Conservation (phyloP, 2,113 vertebrate species). For the Hippopotamus amphibius region DNA sequence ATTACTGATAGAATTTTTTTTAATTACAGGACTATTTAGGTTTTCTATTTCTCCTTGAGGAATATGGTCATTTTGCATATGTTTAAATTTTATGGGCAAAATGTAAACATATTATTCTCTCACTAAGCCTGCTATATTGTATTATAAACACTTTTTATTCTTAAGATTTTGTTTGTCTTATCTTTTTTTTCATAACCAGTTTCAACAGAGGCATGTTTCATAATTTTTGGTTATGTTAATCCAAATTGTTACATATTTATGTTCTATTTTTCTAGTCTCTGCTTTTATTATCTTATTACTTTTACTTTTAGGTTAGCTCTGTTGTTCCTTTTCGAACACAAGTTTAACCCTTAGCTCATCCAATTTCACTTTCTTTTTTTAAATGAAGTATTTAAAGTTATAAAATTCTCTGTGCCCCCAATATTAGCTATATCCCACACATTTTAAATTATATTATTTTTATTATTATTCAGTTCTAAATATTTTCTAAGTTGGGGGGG, state of each 20-base stretch:
- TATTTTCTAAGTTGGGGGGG: neutral
- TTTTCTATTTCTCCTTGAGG: neutral
- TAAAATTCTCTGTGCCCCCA: neutral
- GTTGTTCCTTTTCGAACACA: constrained; percentile 1
- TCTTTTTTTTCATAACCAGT: neutral
- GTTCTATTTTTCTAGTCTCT: neutral
- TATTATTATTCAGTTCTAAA: neutral
- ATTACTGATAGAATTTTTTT: neutral
- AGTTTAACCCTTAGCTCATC: neutral
- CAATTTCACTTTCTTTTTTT: neutral
- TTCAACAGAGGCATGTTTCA: neutral
- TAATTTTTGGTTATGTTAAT: neutral
- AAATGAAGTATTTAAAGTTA: neutral
- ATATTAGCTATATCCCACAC: neutral
- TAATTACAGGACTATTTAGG: neutral
- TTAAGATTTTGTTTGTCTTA: neutral
- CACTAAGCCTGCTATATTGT: neutral
- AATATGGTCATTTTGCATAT: neutral
- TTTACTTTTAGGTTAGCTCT: constrained; percentile 5
- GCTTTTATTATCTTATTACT: neutral
- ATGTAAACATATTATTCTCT: neutral
- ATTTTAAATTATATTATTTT: neutral
- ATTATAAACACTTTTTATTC: neutral
- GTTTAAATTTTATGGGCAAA: neutral
- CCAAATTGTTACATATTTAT: neutral